Evolutionary conservation across 2,888 invertebrate species (phyloP), one percentile per base, ranked within the genome.

Genomic region (Candidula unifasciata): DNA sequence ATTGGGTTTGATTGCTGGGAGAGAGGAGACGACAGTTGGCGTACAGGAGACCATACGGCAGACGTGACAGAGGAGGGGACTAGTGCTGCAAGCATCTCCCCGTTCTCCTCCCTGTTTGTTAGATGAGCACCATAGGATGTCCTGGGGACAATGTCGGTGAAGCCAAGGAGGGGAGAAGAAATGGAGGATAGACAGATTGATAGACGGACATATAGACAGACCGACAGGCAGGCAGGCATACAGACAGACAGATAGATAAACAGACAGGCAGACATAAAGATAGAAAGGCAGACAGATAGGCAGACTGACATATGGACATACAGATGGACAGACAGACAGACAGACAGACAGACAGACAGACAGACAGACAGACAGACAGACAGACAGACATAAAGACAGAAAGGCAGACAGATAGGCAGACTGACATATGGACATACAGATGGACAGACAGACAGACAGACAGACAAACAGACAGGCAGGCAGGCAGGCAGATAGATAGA

Each of bases 271-370:
- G 74, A 74, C 35, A 74, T 13, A 74, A 2, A 74, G 74, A 74
- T 6, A 74, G 37, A 74, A 1, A 74, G 74, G 35, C 35, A 74
- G 74, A 74, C 37, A 74, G 35, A 74, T 6, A 74, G 37, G 35
- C 18, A 24, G 74, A 74, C 35, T 35, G 35, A 74, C 35, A 74
- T 2, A 37, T 6, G 24, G 54, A n/a, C 54, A 13, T 2, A 44
- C 27, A 77, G 77, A 77, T 16, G 54, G 54, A 77, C 27, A 77
- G 57, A 79, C 33, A 64, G 79, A 79, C 35, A 79, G 24, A 64
- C 10, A 64, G 60, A 64, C 33, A 30, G 66, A 79, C 64, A 64
- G 60, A 64, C 30, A 64, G 30, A 64, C 21, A 60, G 79, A 77
- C 16, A 77, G 54, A 77, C 21, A 64, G 64, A 60, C 18, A 60